Evolutionary conservation across 2,888 invertebrate species (phyloP), one percentile per base, ranked within the genome.

Genomic region (Oscheius sp.): DNA sequence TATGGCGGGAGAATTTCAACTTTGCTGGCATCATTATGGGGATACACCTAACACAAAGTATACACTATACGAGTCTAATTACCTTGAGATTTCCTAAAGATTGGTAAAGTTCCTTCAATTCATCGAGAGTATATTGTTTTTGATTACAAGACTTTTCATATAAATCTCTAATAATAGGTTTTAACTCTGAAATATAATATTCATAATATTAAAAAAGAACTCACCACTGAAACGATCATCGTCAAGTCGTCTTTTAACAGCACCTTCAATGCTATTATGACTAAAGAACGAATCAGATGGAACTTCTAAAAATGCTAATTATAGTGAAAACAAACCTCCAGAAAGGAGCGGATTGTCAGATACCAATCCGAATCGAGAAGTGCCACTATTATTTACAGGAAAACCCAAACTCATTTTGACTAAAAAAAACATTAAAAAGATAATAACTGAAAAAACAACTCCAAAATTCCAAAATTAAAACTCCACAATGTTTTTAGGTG

Each of bases 1-100:
- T 72, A 67, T 12, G 79, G 79, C 2, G 70, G 63, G 1, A 72
- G 75, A 49, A 75, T 75, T 3, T 62, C 70, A 0, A 71, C 62
- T 8, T 61, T 56, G 12, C 68, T 62, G 22, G 62, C 67, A 17
- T 75, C 73, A 14, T 68, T 61, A 33, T 67, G 68, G 22, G 78
- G 72, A 45, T 71, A 74, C 8, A 75, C 75, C 54, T 74, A 8
- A 41, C n/a, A 65, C 14, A 50, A 56, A 2, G 20, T 8, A 30
- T 32, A 56, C 14, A 30, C 12, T 2, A 26, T 20, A 5, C 20
- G 4, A 49, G 24, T 26, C 8, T 17, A n/a, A 8, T 26, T 49
- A 49, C 49, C 20, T 56, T 30, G 14, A 59, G 59, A 9, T 41
- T 28, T 20, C 28, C 62, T 36, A 47, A 17, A 5, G 14, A 22